Percentiles rank a stretch among this genome's conserved stretches.
Conservation (phyloP, 1,140 invertebrate genomes). For the Drosophila azteca region DNA sequence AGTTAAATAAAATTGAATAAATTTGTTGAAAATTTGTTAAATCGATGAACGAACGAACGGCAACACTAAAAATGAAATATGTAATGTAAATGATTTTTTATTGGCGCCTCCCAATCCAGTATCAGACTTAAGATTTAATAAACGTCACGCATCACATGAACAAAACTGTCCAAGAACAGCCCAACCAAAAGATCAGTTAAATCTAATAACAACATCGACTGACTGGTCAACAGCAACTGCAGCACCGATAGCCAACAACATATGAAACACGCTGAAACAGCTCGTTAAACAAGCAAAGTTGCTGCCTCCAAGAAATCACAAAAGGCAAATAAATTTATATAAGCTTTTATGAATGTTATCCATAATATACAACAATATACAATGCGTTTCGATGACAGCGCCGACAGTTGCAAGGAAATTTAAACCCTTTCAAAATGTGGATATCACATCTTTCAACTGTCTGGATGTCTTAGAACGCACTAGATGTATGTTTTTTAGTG, state of each 20-base stretch:
- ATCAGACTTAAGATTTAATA: conserved; percentile 24
- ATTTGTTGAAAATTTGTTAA: conserved; percentile 32
- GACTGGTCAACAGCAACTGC: conserved; percentile 8
- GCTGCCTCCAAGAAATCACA: conserved; percentile 37
- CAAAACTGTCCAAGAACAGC: conserved; percentile 28
- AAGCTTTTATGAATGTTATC: conserved; percentile 21
- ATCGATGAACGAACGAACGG: conserved; percentile 58
- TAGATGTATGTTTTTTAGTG: not conserved
- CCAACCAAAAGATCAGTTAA: conserved; percentile 6
- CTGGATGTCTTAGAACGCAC: too few species aligned
- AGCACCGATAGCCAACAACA: conserved; percentile 23
- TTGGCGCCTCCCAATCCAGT: conserved; percentile 20
- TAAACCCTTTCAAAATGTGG: not conserved
- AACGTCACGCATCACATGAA: not conserved
- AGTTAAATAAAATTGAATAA: conserved; percentile 27
- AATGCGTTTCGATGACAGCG: not conserved
- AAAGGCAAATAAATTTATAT: conserved; percentile 44
- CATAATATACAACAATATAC: not conserved
- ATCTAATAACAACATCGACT: conserved; percentile 20
- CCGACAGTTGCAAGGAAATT: too few species aligned
- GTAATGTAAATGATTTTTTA: conserved; percentile 55
- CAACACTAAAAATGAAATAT: conserved; percentile 63
- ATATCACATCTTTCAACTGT: not conserved
- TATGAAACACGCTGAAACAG: conserved; percentile 6
- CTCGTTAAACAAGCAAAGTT: conserved; percentile 8